Evolutionary conservation across 2,113 vertebrate species (phyloP).

Genomic region (Leptocoma aspasia): DNA sequence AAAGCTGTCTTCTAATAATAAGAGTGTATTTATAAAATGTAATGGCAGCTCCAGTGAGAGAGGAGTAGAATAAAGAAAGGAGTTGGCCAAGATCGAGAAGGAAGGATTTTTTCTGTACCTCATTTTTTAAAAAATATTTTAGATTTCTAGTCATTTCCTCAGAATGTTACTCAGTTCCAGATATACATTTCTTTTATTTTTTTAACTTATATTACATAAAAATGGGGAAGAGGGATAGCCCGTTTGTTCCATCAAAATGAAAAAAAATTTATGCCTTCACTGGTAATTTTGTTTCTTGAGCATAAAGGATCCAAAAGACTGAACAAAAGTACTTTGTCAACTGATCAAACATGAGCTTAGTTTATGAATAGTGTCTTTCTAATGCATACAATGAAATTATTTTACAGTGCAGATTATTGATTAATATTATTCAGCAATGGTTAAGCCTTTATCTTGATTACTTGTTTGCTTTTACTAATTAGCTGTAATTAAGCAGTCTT

Average conservation of each 20-base stretch:
- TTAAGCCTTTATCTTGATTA: slow-evolving; percentile 27
- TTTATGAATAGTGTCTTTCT: slow-evolving; percentile 33
- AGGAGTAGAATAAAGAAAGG: neutral
- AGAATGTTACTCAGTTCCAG: neutral
- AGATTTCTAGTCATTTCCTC: neutral
- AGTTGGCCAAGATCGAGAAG: neutral
- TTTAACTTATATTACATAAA: neutral
- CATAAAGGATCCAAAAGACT: neutral
- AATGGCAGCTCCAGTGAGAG: neutral
- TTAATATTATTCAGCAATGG: slow-evolving; percentile 6
- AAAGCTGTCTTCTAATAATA: neutral
- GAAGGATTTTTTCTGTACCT: neutral
- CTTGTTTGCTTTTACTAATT: slow-evolving; percentile 9
- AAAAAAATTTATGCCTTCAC: neutral
- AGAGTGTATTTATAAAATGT: neutral
- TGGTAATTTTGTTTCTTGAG: neutral
- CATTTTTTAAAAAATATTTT: neutral
- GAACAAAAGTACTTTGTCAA: neutral
- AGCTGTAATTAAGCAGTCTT: slow-evolving; percentile 3
- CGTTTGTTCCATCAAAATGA: neutral
- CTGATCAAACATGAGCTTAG: neutral
- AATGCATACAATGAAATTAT: neutral
- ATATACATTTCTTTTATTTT: neutral
- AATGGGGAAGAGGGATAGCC: neutral
- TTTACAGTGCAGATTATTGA: slow-evolving; percentile 21